phyloP scores from a whole-genome alignment of 2,113 vertebrate species.

The Pomatostomus ruficeps region DNA sequence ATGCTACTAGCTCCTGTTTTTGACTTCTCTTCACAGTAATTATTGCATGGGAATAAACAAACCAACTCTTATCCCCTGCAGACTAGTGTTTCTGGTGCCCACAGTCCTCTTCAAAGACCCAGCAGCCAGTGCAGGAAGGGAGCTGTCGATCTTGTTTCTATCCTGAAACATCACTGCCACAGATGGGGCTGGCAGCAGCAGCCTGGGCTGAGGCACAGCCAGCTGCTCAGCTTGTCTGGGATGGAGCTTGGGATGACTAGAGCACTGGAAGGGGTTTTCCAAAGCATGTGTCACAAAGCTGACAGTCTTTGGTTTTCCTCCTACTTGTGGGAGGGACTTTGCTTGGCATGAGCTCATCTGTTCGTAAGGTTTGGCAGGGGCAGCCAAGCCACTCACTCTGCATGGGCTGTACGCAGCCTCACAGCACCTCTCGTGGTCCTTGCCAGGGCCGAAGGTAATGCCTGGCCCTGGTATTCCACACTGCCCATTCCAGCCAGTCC shows the following conservation, averaged over 20 bases:
- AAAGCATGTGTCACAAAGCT: background rate
- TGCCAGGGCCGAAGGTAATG: background rate
- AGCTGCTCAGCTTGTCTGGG: background rate
- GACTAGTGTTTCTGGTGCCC: background rate
- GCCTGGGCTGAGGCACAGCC: background rate
- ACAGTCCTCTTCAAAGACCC: background rate
- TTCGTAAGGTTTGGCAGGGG: background rate
- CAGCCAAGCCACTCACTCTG: background rate
- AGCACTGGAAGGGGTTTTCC: conserved; percentile 1
- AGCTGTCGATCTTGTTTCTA: background rate
- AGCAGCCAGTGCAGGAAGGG: background rate
- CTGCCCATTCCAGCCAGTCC: background rate
- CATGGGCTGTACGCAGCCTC: accelerated
- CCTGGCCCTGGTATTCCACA: background rate
- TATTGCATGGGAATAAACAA: background rate
- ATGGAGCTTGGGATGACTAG: background rate
- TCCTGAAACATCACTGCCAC: background rate
- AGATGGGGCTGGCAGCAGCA: background rate
- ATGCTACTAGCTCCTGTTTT: background rate
- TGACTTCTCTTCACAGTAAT: background rate
- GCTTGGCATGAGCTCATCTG: background rate
- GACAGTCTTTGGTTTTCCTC: background rate
- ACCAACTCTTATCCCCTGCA: background rate
- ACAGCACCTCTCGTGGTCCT: background rate
- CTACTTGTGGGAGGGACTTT: background rate